A percentile compares a stretch with the other conserved stretches of the same genome.
Evolutionary conservation across 2,888 invertebrate genomes (phyloP).

Genomic region (Dimorphilus gyrociliatus): DNA sequence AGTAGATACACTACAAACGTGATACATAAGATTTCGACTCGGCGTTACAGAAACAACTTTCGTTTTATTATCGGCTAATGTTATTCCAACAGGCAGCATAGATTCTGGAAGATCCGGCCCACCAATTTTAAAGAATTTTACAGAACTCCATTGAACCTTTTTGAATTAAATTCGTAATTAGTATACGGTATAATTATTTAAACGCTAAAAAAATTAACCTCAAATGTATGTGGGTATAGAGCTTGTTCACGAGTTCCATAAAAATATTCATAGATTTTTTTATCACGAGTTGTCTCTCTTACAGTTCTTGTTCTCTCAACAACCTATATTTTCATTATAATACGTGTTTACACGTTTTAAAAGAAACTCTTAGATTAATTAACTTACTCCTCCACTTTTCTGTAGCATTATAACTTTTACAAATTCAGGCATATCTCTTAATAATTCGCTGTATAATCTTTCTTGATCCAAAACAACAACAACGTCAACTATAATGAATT

Average conservation of each 20-base stretch:
- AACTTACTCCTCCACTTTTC: conserved; percentile 79
- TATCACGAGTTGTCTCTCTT: conserved; percentile 58
- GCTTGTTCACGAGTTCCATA: conserved; percentile 65
- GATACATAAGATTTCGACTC: conserved; percentile 60
- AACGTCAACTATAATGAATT: conserved; percentile 49
- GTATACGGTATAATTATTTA: too few relatives aligned
- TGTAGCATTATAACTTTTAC: conserved; percentile 79
- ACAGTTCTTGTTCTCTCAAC: conserved; percentile 62
- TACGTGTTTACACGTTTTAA: background rate
- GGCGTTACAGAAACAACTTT: conserved; percentile 67
- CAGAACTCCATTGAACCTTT: too few relatives aligned
- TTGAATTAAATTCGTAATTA: too few relatives aligned
- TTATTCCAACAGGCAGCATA: conserved; percentile 91
- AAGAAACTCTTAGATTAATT: background rate
- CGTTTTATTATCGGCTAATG: conserved; percentile 65
- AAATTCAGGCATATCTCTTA: conserved; percentile 77
- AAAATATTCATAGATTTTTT: conserved; percentile 76
- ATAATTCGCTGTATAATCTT: conserved; percentile 77
- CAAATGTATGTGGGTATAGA: conserved; percentile 82
- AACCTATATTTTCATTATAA: conserved; percentile 43
- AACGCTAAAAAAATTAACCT: conserved; percentile 73
- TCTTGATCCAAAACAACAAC: conserved; percentile 91
- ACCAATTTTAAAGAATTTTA: conserved; percentile 83
- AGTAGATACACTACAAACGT: conserved; percentile 72
- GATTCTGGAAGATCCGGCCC: conserved; percentile 73